phyloP scores from a whole-genome alignment of 1,140 invertebrate genomes.

The Drosophila setifemur region DNA sequence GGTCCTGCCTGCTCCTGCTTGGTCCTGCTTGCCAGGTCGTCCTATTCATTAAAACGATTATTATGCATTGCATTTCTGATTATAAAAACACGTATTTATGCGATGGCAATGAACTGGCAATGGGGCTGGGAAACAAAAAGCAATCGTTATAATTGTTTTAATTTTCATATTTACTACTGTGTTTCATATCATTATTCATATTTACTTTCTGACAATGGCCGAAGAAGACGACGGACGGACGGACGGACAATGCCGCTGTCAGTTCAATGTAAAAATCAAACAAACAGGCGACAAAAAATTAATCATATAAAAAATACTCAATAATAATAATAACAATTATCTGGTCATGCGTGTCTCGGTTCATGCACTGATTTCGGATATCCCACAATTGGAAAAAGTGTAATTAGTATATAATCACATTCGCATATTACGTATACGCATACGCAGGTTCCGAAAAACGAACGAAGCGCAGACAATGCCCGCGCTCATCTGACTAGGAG shows the following conservation, averaged over 20 bases:
- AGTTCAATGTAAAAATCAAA: conserved; percentile 57
- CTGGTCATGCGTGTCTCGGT: conserved; percentile 38
- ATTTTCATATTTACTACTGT: conserved; percentile 42
- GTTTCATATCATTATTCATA: conserved; percentile 63
- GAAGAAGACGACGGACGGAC: conserved; percentile 14
- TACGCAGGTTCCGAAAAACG: not conserved
- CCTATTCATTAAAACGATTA: conserved; percentile 77
- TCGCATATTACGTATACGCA: conserved; percentile 19
- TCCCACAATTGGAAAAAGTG: conserved; percentile 50
- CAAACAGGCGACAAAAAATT: conserved; percentile 52
- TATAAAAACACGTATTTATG: conserved; percentile 73
- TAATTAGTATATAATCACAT: conserved; percentile 72
- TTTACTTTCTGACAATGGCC: conserved; percentile 55
- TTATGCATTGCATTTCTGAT: conserved; percentile 75
- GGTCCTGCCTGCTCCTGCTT: not conserved
- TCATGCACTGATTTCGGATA: conserved; percentile 55
- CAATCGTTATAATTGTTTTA: conserved; percentile 53
- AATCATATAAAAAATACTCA: conserved; percentile 60
- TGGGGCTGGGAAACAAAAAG: conserved; percentile 33
- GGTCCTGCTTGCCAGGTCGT: conserved; percentile 55
- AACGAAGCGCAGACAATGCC: not conserved
- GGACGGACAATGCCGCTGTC: conserved; percentile 20
- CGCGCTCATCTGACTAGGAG: not conserved
- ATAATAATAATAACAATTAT: conserved; percentile 62
- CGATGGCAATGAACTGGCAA: conserved; percentile 32